Percentiles rank a stretch among this genome's conserved stretches.
These are phyloP conservation scores for Echinometra lucunter DNA, from an alignment of 53 echinoderm and acorn worm genomes.

Conservation along the genomic window DNA sequence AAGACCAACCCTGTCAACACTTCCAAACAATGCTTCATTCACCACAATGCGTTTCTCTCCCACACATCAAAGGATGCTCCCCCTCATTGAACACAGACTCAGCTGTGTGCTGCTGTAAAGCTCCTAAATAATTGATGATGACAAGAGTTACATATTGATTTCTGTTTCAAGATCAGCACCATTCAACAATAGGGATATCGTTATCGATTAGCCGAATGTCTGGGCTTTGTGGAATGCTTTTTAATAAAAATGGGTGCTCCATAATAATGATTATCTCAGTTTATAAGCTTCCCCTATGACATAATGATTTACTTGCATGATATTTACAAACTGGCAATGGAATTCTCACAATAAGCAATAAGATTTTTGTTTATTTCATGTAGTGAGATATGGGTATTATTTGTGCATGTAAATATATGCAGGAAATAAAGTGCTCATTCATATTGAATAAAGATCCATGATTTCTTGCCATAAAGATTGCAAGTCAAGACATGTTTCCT, in stretches of 20 bases:
- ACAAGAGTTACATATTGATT: constrained; percentile 55
- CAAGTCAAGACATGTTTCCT: constrained; percentile 14
- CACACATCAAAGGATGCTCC: background rate
- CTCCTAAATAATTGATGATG: constrained; percentile 58
- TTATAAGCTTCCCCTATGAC: background rate
- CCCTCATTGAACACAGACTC: constrained; percentile 35
- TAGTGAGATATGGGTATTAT: background rate
- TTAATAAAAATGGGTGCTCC: background rate
- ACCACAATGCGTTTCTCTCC: background rate
- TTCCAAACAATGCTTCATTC: constrained; percentile 6
- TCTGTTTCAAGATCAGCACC: constrained; percentile 45
- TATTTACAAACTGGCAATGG: background rate
- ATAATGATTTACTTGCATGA: background rate
- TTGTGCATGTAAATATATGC: background rate
- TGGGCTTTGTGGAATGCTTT: constrained; percentile 40
- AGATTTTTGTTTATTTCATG: background rate
- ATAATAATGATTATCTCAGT: background rate
- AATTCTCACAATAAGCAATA: background rate
- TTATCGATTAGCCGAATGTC: constrained; percentile 25
- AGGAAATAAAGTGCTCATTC: background rate
- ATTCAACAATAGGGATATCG: background rate
- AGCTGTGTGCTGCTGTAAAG: constrained; percentile 4
- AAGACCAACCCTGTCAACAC: constrained; percentile 26
- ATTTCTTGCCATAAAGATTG: too few species aligned
- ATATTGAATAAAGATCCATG: background rate